Evolutionary conservation across 1,140 invertebrate species (phyloP), one percentile per base, ranked within the genome.

Genomic region (Pogonomyrmex barbatus): DNA sequence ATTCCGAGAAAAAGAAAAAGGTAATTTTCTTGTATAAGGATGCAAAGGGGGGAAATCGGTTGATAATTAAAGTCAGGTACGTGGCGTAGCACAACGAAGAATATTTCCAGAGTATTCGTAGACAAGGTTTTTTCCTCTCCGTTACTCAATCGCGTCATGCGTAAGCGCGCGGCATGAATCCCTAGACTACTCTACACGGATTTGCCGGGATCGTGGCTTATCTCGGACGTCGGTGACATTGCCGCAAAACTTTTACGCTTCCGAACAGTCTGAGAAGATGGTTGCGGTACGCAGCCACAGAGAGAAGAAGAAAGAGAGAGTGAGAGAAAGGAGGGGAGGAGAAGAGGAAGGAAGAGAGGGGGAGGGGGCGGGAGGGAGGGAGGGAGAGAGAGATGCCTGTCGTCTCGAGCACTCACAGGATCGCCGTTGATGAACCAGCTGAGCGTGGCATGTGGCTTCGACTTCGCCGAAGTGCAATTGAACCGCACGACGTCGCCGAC

Each of bases 391-490:
- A 47, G 14, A 75, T n/a, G 67, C 85, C 58, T 36, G n/a, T 10
- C n/a, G 50, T 73, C 79, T 60, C 60, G 62, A 82, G 47, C 47
- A 93, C 94, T 95, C 95, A 96, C 97, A 83, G 96, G 95, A 71
- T 97, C 96, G 36, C 96, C 96, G 91, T 98, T 97, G 89, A 98
- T 96, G 93, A 96, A 97, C 97, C 97, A 98, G 30, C 95, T 95
- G 45, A 97, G 95, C 58, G 95, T 95, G n/a, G 97, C 96, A 10
- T 97, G 96, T 58, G 97, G 97, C 89, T 96, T 96, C 45, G 97
- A 97, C 85, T 96, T 95, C 2, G 95, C 95, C 14, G 96, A 97
- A 17, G 96, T 97, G 93, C 97, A 97, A 92, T 97, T 97, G 89
- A 97, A 96, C 63, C 95, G 93, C 4, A 97, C 96, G 79, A 95